Conservation (phyloP, 1,140 invertebrate species). For the Lysiphlebus fabarum region DNA sequence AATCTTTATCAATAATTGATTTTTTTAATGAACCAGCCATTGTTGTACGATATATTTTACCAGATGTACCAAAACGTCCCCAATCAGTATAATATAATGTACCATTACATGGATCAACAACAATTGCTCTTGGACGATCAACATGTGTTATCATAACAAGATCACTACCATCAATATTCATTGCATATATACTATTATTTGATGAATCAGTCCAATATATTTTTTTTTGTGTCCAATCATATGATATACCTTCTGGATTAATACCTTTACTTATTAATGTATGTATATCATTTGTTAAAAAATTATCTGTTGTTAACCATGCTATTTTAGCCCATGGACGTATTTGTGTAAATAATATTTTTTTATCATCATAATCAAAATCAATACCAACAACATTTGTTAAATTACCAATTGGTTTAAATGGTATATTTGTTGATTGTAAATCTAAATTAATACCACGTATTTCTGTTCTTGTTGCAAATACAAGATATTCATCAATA, state of each 20-base stretch:
- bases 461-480: conserved; percentile 89
- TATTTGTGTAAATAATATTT: conserved; percentile 87
- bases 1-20: conserved; percentile 83
- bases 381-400: conserved; percentile 96
- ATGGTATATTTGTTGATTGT: conserved; percentile 75
- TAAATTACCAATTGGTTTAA: conserved; percentile 82
- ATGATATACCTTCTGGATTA: conserved; percentile 93
- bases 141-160: conserved; percentile 91
- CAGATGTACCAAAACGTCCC: conserved; percentile 87
- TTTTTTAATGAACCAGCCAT: conserved; percentile 94
- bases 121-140: conserved; percentile 89
- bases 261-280: conserved; percentile 77
- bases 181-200: conserved; percentile 91
- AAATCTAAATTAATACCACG: conserved; percentile 81
- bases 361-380: conserved; percentile 88
- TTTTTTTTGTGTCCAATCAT: conserved; percentile 95
- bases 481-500: conserved; percentile 85
- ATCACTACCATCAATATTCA: conserved; percentile 86
- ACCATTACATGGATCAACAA: conserved; percentile 94
- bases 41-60: conserved; percentile 91
- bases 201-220: conserved; percentile 96
- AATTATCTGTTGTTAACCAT: conserved; percentile 69
- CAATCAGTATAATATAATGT: conserved; percentile 91
- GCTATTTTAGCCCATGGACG: conserved; percentile 85
- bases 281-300: conserved; percentile 63